phyloP scores from a whole-genome alignment of 2,888 invertebrate species.

The Andrena minutula region DNA sequence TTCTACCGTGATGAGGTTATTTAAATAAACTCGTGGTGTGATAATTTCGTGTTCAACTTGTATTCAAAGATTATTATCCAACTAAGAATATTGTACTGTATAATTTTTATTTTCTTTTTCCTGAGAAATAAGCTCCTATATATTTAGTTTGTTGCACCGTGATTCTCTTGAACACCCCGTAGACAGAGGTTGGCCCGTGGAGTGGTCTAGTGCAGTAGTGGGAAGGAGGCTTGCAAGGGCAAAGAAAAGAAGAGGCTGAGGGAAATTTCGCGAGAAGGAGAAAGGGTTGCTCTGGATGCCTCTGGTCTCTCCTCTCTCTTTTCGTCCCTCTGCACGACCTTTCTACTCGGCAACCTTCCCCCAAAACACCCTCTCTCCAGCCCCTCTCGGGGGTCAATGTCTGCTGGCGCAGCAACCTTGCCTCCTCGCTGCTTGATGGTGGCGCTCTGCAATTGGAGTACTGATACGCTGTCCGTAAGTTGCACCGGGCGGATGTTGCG shows the following conservation, averaged over 20 bases:
- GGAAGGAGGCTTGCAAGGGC: constrained; percentile 58
- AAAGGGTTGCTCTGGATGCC: constrained; percentile 59
- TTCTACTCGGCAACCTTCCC: constrained; percentile 63
- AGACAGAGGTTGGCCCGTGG: constrained; percentile 35
- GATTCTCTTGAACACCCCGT: constrained; percentile 3
- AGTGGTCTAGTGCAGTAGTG: constrained; percentile 66
- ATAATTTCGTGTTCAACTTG: too few species aligned
- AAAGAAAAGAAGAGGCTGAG: constrained; percentile 41
- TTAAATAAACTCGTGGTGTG: too few species aligned
- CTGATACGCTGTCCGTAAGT: constrained; percentile 28
- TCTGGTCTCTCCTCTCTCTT: constrained; percentile 59
- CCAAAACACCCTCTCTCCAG: constrained; percentile 51
- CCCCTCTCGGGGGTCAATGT: constrained; percentile 65
- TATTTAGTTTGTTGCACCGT: neutral
- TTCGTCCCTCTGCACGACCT: constrained; percentile 45
- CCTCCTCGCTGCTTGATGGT: constrained; percentile 39
- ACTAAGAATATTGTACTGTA: too few species aligned
- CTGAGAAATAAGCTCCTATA: neutral
- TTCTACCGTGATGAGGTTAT: too few species aligned
- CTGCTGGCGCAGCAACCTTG: constrained; percentile 65
- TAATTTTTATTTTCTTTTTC: neutral
- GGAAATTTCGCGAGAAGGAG: constrained; percentile 52
- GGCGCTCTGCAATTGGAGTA: constrained; percentile 49
- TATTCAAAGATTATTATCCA: too few species aligned
- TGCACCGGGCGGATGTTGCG: neutral